A percentile compares a stretch with the other conserved stretches of the same genome.
These are phyloP conservation scores for Nineta flava DNA, from an alignment of 2,888 invertebrate genomes.

Conservation along the genomic window DNA sequence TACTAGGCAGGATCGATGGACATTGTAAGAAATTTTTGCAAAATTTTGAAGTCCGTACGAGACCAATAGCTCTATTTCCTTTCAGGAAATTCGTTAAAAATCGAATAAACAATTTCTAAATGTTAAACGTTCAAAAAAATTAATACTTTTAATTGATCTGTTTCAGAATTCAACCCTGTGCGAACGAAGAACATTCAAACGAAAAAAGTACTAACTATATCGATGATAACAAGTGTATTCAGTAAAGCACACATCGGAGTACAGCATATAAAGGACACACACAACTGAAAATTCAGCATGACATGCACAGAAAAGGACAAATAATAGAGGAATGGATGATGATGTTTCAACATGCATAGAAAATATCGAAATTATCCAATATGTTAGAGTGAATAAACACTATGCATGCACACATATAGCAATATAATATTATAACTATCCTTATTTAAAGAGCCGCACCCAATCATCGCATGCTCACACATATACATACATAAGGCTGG, in stretches of 20 bases:
- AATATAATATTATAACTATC: background rate
- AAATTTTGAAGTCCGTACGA: no score
- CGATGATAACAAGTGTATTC: no score
- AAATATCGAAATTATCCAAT: background rate
- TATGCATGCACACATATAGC: background rate
- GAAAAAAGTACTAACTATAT: no score
- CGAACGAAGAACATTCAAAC: no score
- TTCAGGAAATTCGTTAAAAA: no score
- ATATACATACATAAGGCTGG: background rate
- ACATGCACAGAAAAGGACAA: background rate
- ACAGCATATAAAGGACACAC: background rate
- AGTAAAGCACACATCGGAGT: background rate
- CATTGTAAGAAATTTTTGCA: no score
- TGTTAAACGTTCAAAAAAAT: no score
- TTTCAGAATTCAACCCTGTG: no score
- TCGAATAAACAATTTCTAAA: no score
- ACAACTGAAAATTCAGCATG: background rate
- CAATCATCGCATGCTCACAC: slow-evolving; percentile 8
- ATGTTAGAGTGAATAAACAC: background rate
- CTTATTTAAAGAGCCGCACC: slow-evolving; percentile 7
- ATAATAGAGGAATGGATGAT: background rate
- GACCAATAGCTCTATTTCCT: no score
- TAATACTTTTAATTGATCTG: no score
- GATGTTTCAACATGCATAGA: background rate
- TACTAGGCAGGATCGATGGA: no score